These are phyloP conservation scores for Bombus ignitus DNA, from an alignment of 1,140 invertebrate species.

Conservation along the genomic window DNA sequence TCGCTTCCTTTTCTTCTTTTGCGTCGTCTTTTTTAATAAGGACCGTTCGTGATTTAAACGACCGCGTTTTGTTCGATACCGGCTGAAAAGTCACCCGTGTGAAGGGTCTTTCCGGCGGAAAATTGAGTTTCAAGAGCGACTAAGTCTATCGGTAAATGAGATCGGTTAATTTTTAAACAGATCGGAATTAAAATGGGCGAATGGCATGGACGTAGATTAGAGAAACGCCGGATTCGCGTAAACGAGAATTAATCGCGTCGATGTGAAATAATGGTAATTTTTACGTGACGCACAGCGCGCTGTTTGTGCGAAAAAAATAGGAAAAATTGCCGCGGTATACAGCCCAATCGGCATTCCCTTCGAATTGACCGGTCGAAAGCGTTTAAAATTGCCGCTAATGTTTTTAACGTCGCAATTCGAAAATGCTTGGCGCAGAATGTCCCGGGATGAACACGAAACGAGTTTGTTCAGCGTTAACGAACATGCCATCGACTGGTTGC, in stretches of 20 bases:
- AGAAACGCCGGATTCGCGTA: not conserved
- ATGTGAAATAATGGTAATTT: constrained; percentile 12
- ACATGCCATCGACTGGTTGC: not conserved
- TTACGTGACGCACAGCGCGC: not conserved
- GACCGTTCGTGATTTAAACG: constrained; percentile 4
- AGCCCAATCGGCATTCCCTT: not conserved
- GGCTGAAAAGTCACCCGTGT: not conserved
- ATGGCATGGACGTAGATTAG: not conserved
- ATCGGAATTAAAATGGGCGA: not conserved
- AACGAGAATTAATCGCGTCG: not conserved
- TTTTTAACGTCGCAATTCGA: not conserved
- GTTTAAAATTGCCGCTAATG: constrained; percentile 10
- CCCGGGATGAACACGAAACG: not conserved
- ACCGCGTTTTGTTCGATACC: not conserved
- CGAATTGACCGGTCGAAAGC: not conserved
- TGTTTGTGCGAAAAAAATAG: not conserved
- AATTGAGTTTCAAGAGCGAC: not conserved
- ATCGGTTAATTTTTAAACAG: not conserved
- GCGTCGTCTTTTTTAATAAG: not conserved
- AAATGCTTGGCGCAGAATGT: not conserved
- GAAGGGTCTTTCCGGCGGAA: not conserved
- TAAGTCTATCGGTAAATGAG: not conserved
- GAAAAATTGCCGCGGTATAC: not conserved
- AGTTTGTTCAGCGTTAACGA: constrained; percentile 21
- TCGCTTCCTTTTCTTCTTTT: not conserved